phyloP scores from a whole-genome alignment of 53 echinoderm and acorn worm species.

The Crossaster papposus region DNA sequence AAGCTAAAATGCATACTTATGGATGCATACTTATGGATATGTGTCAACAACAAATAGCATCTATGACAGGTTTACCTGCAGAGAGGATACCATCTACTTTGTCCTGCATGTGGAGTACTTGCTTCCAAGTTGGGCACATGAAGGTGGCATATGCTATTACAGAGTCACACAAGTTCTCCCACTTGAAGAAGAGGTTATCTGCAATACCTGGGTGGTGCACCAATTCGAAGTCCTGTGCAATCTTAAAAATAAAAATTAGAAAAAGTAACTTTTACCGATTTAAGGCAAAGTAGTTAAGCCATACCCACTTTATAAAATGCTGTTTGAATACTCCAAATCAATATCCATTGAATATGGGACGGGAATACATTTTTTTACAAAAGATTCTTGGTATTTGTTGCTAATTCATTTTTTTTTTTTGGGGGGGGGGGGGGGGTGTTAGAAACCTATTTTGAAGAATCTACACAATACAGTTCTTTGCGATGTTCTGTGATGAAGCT shows the following conservation, averaged over 20 bases:
- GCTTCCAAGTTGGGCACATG: slow-evolving; percentile 15
- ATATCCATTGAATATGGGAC: too few relatives aligned
- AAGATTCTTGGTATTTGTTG: too few relatives aligned
- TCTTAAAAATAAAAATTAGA: background rate
- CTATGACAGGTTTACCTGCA: background rate
- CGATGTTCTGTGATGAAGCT: too few relatives aligned
- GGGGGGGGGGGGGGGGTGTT: too few relatives aligned
- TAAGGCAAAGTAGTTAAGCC: background rate
- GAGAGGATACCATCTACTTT: background rate
- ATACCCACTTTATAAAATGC: background rate
- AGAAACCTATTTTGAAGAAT: too few relatives aligned
- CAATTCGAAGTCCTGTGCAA: background rate
- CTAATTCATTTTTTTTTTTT: too few relatives aligned
- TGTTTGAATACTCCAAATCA: too few relatives aligned
- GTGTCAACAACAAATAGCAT: too few relatives aligned
- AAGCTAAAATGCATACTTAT: too few relatives aligned
- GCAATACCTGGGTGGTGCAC: background rate
- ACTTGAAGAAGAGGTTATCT: background rate
- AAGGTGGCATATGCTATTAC: slow-evolving; percentile 6
- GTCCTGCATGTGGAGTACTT: background rate
- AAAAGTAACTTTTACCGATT: background rate
- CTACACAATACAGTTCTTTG: too few relatives aligned
- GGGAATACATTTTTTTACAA: too few relatives aligned
- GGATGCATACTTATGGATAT: too few relatives aligned
- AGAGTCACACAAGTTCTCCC: background rate